Conservation (phyloP, 2,888 invertebrate species). For the Sepiola atlantica region DNA sequence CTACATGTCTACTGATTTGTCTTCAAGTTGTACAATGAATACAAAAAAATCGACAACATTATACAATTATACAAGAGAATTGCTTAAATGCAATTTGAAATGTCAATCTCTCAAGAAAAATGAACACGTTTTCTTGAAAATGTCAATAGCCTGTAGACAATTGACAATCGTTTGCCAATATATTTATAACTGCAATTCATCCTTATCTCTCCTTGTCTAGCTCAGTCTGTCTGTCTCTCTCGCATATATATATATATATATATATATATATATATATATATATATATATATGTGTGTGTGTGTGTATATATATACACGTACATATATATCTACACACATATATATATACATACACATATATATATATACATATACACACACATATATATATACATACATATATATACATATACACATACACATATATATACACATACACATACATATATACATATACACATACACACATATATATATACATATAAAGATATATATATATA, state of each 20-base stretch:
- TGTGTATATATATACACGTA: too few species aligned
- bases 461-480: too few species aligned
- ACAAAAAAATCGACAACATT: not conserved
- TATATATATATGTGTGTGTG: not conserved
- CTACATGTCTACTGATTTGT: not conserved
- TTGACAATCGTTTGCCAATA: not conserved
- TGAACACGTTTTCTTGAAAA: not conserved
- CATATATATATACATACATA: too few species aligned
- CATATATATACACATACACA: too few species aligned
- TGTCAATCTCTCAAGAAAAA: not conserved
- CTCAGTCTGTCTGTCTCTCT: not conserved
- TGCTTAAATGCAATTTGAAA: not conserved
- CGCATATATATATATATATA: not conserved
- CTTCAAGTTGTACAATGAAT: not conserved
- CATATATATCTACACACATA: too few species aligned
- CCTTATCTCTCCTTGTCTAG: not conserved
- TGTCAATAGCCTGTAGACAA: not conserved
- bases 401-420: too few species aligned
- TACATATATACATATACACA: too few species aligned
- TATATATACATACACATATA: too few species aligned
- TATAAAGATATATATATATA: too few species aligned
- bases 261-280: not conserved
- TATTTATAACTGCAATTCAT: too few species aligned
- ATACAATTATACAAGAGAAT: not conserved
- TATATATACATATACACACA: too few species aligned